These are phyloP conservation scores for Gymnocephalus cernua DNA, from an alignment of 2,113 vertebrate genomes.

Conservation along the genomic window DNA sequence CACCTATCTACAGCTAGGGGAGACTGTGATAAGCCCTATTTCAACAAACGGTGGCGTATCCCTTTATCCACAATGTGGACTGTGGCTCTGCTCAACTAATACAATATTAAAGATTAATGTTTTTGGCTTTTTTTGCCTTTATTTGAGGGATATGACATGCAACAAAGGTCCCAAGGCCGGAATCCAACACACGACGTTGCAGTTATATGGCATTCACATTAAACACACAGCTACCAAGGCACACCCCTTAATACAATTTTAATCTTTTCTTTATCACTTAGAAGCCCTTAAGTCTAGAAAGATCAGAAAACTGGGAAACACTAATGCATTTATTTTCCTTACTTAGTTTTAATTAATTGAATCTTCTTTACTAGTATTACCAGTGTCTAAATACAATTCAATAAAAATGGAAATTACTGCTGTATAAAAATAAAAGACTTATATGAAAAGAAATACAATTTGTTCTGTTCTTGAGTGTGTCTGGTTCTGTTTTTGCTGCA, in stretches of 20 bases:
- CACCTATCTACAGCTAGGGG: too few species aligned
- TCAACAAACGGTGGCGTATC: too few species aligned
- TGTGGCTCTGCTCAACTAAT: constrained; percentile 13
- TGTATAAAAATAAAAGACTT: neutral
- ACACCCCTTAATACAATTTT: neutral
- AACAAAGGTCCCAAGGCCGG: too few species aligned
- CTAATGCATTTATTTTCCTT: constrained; percentile 1
- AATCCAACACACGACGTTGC: too few species aligned
- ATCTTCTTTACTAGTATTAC: constrained; percentile 18
- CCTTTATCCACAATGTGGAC: neutral
- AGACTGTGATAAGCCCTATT: too few species aligned
- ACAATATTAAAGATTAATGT: neutral
- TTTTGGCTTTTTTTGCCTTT: too few species aligned
- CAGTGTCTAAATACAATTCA: constrained; percentile 16
- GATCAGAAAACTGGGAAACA: constrained; percentile 3
- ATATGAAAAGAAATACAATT: neutral
- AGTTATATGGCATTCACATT: too few species aligned
- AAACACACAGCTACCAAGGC: too few species aligned
- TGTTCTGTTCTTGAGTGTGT: neutral
- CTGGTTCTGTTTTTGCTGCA: neutral
- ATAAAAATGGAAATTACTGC: constrained; percentile 30
- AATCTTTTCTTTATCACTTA: constrained; percentile 18
- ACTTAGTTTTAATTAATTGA: constrained; percentile 9
- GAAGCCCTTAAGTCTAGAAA: neutral
- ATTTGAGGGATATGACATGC: too few species aligned